phyloP scores from a whole-genome alignment of 2,797 vertebrate genomes.

The Mallotus villosus region DNA sequence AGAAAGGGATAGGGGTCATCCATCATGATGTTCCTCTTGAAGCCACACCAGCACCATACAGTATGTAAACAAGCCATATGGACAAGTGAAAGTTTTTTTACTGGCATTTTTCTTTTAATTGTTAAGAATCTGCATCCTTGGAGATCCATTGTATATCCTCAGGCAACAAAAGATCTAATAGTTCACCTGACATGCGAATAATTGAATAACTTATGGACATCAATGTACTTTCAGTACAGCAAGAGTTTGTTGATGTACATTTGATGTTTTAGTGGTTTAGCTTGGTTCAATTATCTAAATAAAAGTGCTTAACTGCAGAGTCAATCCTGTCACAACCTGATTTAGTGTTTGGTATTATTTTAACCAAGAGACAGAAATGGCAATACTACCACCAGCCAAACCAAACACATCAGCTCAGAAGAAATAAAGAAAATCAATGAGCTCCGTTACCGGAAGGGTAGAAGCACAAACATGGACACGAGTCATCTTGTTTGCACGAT shows the following conservation, averaged over 20 bases:
- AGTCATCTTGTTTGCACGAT: constrained; percentile 41
- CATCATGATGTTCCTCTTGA: constrained; percentile 12
- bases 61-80: constrained; percentile 13
- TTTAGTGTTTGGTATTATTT: too few species aligned
- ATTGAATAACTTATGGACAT: constrained; percentile 52
- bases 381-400: not conserved
- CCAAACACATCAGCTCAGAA: not conserved
- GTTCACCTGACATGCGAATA: constrained; percentile 51
- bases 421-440: too few species aligned
- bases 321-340: too few species aligned
- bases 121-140: constrained; percentile 34
- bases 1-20: constrained; percentile 11
- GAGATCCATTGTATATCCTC: constrained; percentile 33
- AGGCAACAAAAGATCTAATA: constrained; percentile 31
- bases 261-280: too few species aligned
- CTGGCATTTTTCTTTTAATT: constrained; percentile 47
- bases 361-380: too few species aligned
- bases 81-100: constrained; percentile 4
- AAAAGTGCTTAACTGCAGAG: too few species aligned
- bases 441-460: constrained; percentile 36
- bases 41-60: constrained; percentile 11
- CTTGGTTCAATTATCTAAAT: too few species aligned
- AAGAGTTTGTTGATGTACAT: too few species aligned
- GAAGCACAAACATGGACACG: constrained; percentile 43
- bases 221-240: not conserved